Percentiles rank a stretch among this genome's conserved stretches.
phyloP scores from a whole-genome alignment of 2,888 invertebrate species.

The Lycophotia porphyrea region DNA sequence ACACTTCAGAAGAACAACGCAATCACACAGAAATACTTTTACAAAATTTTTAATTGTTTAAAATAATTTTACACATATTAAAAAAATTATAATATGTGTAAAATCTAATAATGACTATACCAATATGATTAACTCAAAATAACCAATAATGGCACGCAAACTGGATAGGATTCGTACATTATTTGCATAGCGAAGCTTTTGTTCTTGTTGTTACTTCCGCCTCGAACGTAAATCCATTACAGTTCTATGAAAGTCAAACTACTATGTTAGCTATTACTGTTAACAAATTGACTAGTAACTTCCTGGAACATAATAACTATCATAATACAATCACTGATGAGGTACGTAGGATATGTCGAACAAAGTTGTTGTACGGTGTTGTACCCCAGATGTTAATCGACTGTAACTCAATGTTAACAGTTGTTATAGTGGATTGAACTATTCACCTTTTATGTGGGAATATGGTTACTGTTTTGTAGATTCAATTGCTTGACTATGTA shows the following conservation, averaged over 20 bases:
- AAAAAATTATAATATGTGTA: not conserved
- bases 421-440: conserved; percentile 27
- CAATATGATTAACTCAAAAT: not conserved
- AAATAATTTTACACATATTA: no score
- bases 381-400: conserved; percentile 59
- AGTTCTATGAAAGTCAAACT: conserved; percentile 27
- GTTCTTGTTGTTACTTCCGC: conserved; percentile 32
- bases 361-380: conserved; percentile 41
- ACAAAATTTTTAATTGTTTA: no score
- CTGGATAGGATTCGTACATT: not conserved
- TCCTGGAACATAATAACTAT: conserved; percentile 34
- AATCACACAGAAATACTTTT: not conserved
- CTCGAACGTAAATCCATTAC: conserved; percentile 44
- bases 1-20: not conserved
- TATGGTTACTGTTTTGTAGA: conserved; percentile 13
- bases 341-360: conserved; percentile 17
- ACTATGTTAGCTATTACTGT: conserved; percentile 27
- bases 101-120: not conserved
- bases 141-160: not conserved
- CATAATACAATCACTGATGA: conserved; percentile 41
- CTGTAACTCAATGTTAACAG: conserved; percentile 42
- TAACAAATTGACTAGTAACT: conserved; percentile 43
- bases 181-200: not conserved
- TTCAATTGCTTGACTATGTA: not conserved
- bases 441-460: conserved; percentile 17